Percentiles rank a stretch among this genome's conserved stretches.
Conservation (phyloP, 2,888 invertebrate genomes). For the Thera obeliscata region DNA sequence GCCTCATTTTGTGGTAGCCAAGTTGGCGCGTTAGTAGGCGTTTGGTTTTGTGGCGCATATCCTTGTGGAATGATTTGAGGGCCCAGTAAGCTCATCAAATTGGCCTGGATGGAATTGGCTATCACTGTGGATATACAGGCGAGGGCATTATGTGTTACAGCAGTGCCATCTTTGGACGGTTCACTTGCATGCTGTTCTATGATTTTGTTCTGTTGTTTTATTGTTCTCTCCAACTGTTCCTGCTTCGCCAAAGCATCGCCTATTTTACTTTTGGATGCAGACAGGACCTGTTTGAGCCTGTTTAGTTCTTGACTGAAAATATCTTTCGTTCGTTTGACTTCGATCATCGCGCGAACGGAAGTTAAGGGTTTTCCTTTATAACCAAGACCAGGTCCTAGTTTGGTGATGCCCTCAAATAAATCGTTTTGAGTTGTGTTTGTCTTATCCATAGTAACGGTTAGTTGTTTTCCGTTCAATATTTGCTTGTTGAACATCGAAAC, state of each 20-base stretch:
- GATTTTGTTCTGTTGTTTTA: background rate
- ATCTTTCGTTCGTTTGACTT: background rate
- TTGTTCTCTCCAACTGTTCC: background rate
- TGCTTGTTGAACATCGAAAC: conserved; percentile 13
- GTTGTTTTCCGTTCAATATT: background rate
- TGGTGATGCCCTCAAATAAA: background rate
- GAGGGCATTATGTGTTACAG: background rate
- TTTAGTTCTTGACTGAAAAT: background rate
- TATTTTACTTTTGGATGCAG: background rate
- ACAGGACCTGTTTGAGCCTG: background rate
- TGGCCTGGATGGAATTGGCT: conserved; percentile 8
- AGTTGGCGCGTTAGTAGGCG: background rate
- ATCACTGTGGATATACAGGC: background rate
- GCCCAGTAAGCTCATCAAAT: conserved; percentile 1
- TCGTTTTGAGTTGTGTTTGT: background rate
- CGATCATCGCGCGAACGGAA: background rate
- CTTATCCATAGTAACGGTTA: background rate
- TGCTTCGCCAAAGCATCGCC: background rate
- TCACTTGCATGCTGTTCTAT: background rate
- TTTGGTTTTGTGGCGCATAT: background rate
- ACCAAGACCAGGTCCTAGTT: conserved; percentile 11
- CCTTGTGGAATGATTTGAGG: background rate
- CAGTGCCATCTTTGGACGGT: background rate
- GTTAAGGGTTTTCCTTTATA: background rate
- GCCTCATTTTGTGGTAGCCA: background rate